Percentiles rank a stretch among this genome's conserved stretches.
These are phyloP conservation scores for Acanthochromis polyacanthus DNA, from an alignment of 2,113 vertebrate species.

Conservation along the genomic window DNA sequence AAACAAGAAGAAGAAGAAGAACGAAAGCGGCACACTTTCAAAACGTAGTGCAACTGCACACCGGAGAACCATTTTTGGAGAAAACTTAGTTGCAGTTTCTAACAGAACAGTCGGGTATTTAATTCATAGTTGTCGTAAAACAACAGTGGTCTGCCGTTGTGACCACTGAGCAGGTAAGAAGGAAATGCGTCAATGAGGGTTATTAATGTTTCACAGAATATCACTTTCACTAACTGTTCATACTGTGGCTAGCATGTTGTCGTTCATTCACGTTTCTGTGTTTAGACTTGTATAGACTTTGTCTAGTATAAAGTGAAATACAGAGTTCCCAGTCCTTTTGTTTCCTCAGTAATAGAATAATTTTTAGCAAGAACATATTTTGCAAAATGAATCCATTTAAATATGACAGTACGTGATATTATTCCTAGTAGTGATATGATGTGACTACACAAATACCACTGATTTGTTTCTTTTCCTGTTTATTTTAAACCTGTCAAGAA, in stretches of 20 bases:
- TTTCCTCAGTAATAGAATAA: background rate
- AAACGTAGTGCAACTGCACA: background rate
- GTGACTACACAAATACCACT: too few species aligned
- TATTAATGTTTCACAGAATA: background rate
- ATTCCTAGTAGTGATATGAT: too few species aligned
- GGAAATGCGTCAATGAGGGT: background rate
- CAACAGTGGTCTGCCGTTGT: background rate
- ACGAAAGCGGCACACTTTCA: too few species aligned
- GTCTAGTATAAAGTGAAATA: background rate
- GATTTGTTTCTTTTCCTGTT: too few species aligned
- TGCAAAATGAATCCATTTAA: background rate
- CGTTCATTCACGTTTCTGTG: background rate
- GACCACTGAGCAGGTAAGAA: background rate
- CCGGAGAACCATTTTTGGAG: accelerated
- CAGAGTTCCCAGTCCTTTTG: background rate
- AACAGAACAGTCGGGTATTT: background rate
- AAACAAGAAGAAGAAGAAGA: too few species aligned
- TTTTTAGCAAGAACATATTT: background rate
- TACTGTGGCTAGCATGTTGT: background rate
- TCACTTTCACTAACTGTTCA: background rate
- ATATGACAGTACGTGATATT: too few species aligned
- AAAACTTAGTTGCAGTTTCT: background rate
- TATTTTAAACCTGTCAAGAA: background rate
- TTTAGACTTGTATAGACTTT: background rate
- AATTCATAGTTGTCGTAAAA: background rate